Base-by-base conservation (phyloP, 2,113 vertebrate species). In the Brienomyrus brachyistius region DNA sequence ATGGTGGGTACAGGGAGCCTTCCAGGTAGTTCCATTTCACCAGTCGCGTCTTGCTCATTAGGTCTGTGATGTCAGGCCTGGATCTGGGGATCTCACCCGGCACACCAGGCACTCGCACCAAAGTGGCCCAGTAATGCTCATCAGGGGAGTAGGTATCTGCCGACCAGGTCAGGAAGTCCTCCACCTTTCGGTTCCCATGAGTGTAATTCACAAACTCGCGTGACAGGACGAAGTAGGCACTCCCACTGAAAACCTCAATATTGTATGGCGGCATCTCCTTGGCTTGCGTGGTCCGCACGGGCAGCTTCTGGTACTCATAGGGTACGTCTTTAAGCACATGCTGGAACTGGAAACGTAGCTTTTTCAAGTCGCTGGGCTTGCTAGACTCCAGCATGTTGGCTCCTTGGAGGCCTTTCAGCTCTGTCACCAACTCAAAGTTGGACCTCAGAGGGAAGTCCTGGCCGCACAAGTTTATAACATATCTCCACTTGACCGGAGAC, bases 61-160 rank as follows among this genome's bases (percentile, higher is more conserved):
- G 91, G 92, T 99, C 98, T 4, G 97, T 97, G 89, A 99, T 92
- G 21, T 98, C 98, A 0, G 95, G 92, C 66, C 94, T 91, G 0
- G 95, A 94, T 84, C 97, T 93, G 70, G 95, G 92, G 91, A 99
- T 91, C 91, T 95, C 97, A 0, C 98, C 97, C 0, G 98, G 98
- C 0, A 97, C 93, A 0, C 97, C 97, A 0, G 97, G 97, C 11
- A 98, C 90, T 51, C 98, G 96, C 87, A 94, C 95, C 62, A 99
- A 94, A 0, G 97, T 97, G 52, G 98, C 98, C 98, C 98, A 99
- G 92, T 98, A 99, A 91, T 99, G 98, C 90, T 99, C 98, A 89
- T 99, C 98, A 0, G 98, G 98, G 4, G 98, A 99, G 92, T 97
- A 99, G 0, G 98, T 99, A 91, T 99, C 98, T 92, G 95, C 93